Evolutionary conservation across 2,113 vertebrate species (phyloP).

Genomic region (Centropristis striata): DNA sequence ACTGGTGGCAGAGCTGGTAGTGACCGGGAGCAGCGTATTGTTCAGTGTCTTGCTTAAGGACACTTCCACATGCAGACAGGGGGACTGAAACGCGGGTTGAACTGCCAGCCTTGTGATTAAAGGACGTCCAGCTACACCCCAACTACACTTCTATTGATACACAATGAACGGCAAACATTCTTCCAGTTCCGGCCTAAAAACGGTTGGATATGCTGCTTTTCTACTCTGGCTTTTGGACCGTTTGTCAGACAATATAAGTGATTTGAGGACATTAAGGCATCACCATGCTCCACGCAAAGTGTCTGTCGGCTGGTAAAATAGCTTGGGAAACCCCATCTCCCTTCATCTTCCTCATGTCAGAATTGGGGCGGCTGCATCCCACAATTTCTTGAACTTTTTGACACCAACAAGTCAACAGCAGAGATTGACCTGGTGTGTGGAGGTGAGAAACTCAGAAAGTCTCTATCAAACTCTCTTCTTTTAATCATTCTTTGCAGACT

Average conservation of each 20-base stretch:
- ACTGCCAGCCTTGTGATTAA: no score
- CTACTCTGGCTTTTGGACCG: neutral
- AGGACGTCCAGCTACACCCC: no score
- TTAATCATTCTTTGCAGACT: neutral
- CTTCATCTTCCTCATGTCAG: neutral
- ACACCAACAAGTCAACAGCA: neutral
- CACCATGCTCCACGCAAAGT: no score
- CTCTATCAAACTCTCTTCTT: neutral
- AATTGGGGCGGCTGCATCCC: neutral
- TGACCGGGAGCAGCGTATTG: no score
- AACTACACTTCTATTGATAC: no score
- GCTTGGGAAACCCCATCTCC: neutral
- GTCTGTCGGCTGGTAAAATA: neutral
- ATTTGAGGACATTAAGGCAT: neutral
- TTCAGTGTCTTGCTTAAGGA: no score
- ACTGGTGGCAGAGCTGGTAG: no score
- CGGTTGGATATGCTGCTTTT: neutral
- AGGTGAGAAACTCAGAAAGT: neutral
- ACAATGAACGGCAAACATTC: neutral
- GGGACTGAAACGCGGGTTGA: no score
- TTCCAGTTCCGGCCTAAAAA: neutral
- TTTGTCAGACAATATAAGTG: neutral
- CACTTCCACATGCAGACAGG: no score
- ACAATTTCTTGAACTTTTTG: neutral
- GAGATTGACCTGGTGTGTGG: neutral